A percentile compares a stretch with the other conserved stretches of the same genome.
Evolutionary conservation across 2,888 invertebrate species (phyloP).

Genomic region (Mythimna pallens): DNA sequence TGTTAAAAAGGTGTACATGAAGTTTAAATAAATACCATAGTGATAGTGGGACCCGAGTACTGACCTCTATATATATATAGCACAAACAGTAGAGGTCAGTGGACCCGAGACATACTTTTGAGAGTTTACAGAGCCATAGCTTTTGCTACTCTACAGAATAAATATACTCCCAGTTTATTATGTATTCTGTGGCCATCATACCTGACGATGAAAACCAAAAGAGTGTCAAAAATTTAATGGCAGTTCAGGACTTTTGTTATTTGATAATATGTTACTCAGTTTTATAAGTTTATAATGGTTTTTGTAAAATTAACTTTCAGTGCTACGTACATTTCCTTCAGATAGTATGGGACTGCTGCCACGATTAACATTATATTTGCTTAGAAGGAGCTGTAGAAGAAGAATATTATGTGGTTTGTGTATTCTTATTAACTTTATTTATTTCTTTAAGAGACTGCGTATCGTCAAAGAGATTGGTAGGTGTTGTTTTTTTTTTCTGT

Average conservation of each 20-base stretch:
- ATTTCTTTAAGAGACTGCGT: neutral
- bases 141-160: too few relatives aligned
- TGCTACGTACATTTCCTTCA: slow-evolving; percentile 7
- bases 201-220: neutral
- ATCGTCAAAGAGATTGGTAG: neutral
- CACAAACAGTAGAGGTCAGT: too few relatives aligned
- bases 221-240: slow-evolving; percentile 13
- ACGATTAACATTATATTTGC: slow-evolving; percentile 61
- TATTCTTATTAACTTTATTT: neutral
- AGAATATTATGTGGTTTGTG: slow-evolving; percentile 48
- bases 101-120: too few relatives aligned
- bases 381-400: slow-evolving; percentile 41
- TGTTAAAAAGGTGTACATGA: too few relatives aligned
- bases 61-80: too few relatives aligned
- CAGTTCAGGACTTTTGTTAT: neutral
- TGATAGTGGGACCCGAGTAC: too few relatives aligned
- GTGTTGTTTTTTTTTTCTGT: neutral
- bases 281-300: slow-evolving; percentile 17
- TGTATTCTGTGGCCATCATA: neutral
- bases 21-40: too few relatives aligned
- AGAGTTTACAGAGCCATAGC: too few relatives aligned
- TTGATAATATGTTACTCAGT: neutral
- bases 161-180: neutral
- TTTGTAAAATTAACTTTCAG: slow-evolving; percentile 8
- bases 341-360: slow-evolving; percentile 52